Evolutionary conservation across 92 coral and sea anemone species (phyloP).

Genomic region (Palythoa caribaeorum): DNA sequence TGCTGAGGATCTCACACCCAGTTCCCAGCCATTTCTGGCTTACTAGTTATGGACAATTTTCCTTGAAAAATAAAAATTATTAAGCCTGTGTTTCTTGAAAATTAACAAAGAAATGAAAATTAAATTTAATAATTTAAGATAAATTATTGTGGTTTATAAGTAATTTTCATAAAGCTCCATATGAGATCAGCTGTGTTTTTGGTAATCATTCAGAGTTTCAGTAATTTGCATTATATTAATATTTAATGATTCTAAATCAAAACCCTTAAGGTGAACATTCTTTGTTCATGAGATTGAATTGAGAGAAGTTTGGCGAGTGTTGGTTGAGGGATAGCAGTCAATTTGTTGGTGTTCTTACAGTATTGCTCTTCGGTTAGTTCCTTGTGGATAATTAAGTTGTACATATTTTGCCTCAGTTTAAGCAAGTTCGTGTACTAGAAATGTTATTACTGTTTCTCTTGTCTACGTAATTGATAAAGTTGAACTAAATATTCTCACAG

Average conservation of each 20-base stretch:
- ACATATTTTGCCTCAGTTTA: background rate
- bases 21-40: too few relatives aligned
- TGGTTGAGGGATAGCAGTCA: background rate
- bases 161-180: background rate
- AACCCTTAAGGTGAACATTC: background rate
- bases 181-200: conserved; percentile 31
- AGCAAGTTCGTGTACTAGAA: conserved; percentile 3
- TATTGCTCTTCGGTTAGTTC: background rate
- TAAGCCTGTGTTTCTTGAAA: background rate
- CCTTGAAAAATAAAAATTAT: background rate
- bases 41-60: too few relatives aligned
- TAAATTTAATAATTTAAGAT: background rate
- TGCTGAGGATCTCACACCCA: too few relatives aligned
- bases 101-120: background rate
- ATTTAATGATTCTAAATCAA: conserved; percentile 31
- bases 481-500: background rate
- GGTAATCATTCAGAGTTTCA: conserved; percentile 9
- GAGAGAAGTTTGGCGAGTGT: conserved; percentile 13
- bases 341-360: background rate
- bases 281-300: conserved; percentile 21
- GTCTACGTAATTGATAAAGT: background rate
- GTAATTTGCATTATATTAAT: conserved; percentile 42
- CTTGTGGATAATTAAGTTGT: background rate
- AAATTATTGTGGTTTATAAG: background rate
- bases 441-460: conserved; percentile 5